Conservation (phyloP, 2,113 vertebrate species). For the Anhinga rufa region DNA sequence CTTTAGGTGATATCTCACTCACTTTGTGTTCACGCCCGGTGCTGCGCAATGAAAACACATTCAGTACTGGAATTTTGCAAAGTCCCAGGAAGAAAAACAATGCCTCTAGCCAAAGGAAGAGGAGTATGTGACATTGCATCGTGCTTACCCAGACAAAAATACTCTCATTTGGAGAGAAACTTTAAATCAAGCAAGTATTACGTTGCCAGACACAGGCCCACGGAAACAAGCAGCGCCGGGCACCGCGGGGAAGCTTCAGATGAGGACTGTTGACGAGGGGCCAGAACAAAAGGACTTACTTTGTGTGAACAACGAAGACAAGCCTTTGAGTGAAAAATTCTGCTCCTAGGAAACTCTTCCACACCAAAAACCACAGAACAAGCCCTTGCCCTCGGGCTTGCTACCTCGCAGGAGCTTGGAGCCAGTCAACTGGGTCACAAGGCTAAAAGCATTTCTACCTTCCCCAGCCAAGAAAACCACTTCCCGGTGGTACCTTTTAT, state of each 20-base stretch:
- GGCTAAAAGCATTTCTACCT: constrained; percentile 54
- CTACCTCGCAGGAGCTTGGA: background rate
- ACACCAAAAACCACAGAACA: background rate
- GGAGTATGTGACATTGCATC: rapidly evolving
- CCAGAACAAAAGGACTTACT: background rate
- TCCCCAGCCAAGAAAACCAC: constrained; percentile 61
- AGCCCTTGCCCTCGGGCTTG: background rate
- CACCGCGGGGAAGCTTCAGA: background rate
- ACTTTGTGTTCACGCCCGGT: background rate
- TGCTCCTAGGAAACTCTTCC: constrained; percentile 34
- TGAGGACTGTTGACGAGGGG: background rate
- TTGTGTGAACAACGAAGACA: background rate
- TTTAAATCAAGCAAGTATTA: background rate
- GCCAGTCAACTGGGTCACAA: constrained; percentile 55
- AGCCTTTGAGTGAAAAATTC: constrained; percentile 9
- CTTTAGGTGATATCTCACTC: background rate
- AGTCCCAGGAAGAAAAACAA: background rate
- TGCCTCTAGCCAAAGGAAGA: background rate
- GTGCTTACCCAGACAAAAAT: background rate
- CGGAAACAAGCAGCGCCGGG: background rate
- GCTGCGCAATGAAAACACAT: background rate
- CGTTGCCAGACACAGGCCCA: rapidly evolving
- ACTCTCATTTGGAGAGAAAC: background rate
- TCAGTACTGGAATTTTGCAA: background rate
- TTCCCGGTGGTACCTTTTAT: constrained; percentile 62